These are phyloP conservation scores for Alloplasta piceator DNA, from an alignment of 2,888 invertebrate species.

Conservation along the genomic window DNA sequence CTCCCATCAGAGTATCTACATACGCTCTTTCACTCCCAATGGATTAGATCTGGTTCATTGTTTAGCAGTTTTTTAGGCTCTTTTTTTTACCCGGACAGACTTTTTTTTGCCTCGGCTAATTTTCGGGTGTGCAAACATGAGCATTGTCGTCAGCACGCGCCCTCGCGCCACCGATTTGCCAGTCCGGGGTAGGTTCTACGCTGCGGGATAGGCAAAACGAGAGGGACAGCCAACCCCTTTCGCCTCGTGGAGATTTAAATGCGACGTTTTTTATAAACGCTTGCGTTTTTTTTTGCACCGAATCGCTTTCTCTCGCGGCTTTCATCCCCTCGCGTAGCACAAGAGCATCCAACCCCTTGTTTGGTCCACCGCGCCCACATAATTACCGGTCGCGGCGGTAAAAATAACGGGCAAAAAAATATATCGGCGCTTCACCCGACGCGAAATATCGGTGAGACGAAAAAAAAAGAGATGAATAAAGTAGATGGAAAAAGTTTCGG, in stretches of 20 bases:
- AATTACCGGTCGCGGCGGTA: constrained; percentile 79
- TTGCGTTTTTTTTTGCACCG: constrained; percentile 29
- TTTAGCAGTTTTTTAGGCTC: constrained; percentile 29
- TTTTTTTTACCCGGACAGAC: constrained; percentile 40
- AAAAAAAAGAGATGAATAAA: constrained; percentile 55
- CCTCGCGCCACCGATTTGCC: constrained; percentile 70
- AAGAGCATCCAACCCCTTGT: constrained; percentile 76
- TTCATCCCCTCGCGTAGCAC: constrained; percentile 22
- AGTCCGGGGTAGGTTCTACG: constrained; percentile 48
- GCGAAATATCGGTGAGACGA: constrained; percentile 29
- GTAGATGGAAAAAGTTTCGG: constrained; percentile 37
- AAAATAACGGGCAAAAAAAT: constrained; percentile 77
- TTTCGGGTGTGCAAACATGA: constrained; percentile 81
- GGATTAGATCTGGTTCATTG: constrained; percentile 63
- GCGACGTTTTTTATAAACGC: constrained; percentile 66
- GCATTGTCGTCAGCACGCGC: constrained; percentile 78
- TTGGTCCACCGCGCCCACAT: constrained; percentile 83
- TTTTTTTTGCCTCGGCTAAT: constrained; percentile 75
- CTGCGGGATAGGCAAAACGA: constrained; percentile 8
- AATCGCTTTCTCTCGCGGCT: constrained; percentile 40
- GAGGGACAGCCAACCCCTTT: constrained; percentile 71
- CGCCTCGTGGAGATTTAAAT: constrained; percentile 74
- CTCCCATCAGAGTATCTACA: constrained; percentile 51
- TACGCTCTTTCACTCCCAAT: constrained; percentile 43
- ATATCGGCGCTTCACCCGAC: constrained; percentile 27